Conservation (phyloP, 2,797 vertebrate species). For the Urocyon cinereoargenteus region DNA sequence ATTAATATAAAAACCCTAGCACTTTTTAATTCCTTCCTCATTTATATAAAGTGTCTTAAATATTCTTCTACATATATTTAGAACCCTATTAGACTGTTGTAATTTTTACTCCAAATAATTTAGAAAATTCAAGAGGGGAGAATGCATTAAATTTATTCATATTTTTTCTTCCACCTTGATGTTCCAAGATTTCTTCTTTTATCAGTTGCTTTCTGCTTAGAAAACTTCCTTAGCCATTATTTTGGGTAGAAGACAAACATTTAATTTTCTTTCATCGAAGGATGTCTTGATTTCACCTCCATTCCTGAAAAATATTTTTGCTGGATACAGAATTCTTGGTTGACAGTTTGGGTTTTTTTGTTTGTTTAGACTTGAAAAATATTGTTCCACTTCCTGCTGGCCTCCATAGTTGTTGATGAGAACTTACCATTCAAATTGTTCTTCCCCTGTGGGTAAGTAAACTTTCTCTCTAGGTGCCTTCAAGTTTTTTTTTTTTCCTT, state of each 20-base stretch:
- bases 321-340: not conserved
- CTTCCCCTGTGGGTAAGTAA: not conserved
- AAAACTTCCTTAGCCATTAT: not conserved
- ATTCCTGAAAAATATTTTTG: not conserved
- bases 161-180: not conserved
- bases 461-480: not conserved
- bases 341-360: not conserved
- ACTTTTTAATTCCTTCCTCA: not conserved
- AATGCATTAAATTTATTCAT: not conserved
- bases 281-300: not conserved
- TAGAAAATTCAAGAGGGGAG: not conserved
- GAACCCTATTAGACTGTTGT: not conserved
- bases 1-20: not conserved
- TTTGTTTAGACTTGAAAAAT: not conserved
- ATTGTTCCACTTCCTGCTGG: not conserved
- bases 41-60: not conserved
- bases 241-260: not conserved
- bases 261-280: not conserved
- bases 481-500: not conserved
- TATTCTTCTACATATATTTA: not conserved
- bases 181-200: not conserved
- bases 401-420: not conserved
- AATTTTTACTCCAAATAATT: not conserved
- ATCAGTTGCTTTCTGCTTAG: not conserved
- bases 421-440: not conserved